Percentiles rank a stretch among this genome's conserved stretches.
phyloP scores from a whole-genome alignment of 2,797 vertebrate species.

The Pangasius larnaudii region DNA sequence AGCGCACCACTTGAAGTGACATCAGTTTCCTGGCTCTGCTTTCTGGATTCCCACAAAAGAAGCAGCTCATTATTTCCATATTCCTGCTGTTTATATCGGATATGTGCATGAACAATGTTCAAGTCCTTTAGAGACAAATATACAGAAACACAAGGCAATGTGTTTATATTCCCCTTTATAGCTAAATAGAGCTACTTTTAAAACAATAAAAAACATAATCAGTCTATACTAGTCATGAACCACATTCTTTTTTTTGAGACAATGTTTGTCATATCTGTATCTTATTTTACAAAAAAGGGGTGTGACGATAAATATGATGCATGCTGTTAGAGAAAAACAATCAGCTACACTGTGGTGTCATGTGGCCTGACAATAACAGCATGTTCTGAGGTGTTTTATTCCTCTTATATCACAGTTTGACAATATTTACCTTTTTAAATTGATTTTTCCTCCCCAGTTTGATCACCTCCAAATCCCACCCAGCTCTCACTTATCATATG shows the following conservation, averaged over 20 bases:
- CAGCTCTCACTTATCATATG: too few relatives aligned
- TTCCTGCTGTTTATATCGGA: background rate
- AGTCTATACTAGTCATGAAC: background rate
- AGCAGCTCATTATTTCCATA: background rate
- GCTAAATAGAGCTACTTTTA: background rate
- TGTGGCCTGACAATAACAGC: background rate
- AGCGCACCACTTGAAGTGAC: constrained; percentile 4
- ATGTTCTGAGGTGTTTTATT: background rate
- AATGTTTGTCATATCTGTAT: background rate
- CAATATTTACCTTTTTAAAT: background rate
- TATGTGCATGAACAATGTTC: background rate
- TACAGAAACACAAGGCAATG: background rate
- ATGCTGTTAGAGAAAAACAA: background rate
- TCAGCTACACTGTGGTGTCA: background rate
- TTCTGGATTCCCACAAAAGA: constrained; percentile 8
- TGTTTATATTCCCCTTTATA: background rate
- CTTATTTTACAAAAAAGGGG: background rate
- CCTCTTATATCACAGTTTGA: background rate
- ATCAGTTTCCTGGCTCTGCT: constrained; percentile 14
- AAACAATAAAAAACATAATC: background rate
- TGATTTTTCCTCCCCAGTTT: too few relatives aligned
- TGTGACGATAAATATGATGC: background rate
- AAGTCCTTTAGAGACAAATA: background rate
- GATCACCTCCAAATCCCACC: too few relatives aligned
- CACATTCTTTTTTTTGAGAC: background rate